These are phyloP conservation scores for Glaucopsyche alexis DNA, from an alignment of 2,888 invertebrate genomes.

Conservation along the genomic window DNA sequence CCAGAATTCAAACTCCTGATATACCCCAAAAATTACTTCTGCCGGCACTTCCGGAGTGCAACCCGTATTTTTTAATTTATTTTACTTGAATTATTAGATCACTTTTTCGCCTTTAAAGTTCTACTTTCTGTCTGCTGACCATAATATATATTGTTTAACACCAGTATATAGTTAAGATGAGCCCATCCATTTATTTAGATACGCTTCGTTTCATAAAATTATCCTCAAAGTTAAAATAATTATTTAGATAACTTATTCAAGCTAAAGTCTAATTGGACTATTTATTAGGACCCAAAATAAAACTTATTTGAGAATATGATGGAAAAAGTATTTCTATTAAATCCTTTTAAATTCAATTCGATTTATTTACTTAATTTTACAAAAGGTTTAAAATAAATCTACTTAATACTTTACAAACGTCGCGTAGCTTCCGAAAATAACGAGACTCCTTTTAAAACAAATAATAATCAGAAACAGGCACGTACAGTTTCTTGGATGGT, in stretches of 20 bases:
- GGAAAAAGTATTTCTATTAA: background rate
- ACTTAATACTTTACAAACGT: background rate
- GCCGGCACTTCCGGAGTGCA: too few relatives aligned
- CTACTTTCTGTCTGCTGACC: too few relatives aligned
- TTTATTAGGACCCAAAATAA: background rate
- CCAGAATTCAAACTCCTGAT: too few relatives aligned
- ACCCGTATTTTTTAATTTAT: too few relatives aligned
- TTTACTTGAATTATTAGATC: too few relatives aligned
- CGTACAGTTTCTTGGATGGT: background rate
- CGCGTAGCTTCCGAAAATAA: background rate
- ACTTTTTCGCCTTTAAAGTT: too few relatives aligned
- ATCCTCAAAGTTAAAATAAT: too few relatives aligned
- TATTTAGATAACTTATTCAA: background rate
- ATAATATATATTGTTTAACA: too few relatives aligned
- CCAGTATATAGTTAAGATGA: too few relatives aligned
- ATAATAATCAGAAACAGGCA: background rate
- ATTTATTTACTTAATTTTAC: background rate
- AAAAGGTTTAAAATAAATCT: background rate
- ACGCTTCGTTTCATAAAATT: too few relatives aligned
- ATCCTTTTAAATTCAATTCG: background rate
- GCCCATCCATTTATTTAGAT: too few relatives aligned
- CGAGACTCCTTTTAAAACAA: background rate
- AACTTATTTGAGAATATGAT: background rate
- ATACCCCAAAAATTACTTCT: too few relatives aligned
- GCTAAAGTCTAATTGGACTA: background rate